Evolutionary conservation across 2,888 invertebrate species (phyloP).

Genomic region (Drosophila fulvimacula): DNA sequence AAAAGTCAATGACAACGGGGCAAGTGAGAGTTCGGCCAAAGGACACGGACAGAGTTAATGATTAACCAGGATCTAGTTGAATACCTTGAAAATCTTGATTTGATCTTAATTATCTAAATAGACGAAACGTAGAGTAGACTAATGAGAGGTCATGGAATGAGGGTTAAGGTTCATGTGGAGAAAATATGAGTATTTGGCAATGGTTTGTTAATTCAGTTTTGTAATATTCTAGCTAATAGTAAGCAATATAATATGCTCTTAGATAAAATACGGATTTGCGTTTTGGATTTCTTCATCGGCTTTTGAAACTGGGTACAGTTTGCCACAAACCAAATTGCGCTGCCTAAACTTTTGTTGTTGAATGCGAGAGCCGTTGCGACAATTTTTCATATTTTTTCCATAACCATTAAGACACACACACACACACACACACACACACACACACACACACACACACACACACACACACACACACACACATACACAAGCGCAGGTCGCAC

Average conservation of each 20-base stretch:
- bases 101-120: constrained; percentile 16
- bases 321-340: constrained; percentile 46
- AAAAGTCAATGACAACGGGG: constrained; percentile 57
- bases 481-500: constrained; percentile 32
- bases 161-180: neutral
- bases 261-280: constrained; percentile 1
- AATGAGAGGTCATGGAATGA: neutral
- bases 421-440: constrained; percentile 3
- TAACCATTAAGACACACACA: constrained; percentile 63
- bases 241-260: too few relatives aligned
- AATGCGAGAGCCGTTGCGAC: constrained; percentile 42
- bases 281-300: constrained; percentile 4
- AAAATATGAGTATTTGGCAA: neutral
- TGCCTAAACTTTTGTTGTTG: constrained; percentile 66
- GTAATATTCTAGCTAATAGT: neutral
- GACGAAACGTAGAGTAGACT: neutral
- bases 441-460: constrained; percentile 32
- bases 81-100: constrained; percentile 9
- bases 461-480: constrained; percentile 33
- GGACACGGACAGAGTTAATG: constrained; percentile 10
- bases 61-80: constrained; percentile 9
- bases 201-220: neutral
- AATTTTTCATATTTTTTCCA: constrained; percentile 77
- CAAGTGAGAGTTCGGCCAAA: constrained; percentile 13
- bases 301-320: constrained; percentile 61